Evolutionary conservation across 2,888 invertebrate genomes (phyloP).

Genomic region (Metopia argyrocephala): DNA sequence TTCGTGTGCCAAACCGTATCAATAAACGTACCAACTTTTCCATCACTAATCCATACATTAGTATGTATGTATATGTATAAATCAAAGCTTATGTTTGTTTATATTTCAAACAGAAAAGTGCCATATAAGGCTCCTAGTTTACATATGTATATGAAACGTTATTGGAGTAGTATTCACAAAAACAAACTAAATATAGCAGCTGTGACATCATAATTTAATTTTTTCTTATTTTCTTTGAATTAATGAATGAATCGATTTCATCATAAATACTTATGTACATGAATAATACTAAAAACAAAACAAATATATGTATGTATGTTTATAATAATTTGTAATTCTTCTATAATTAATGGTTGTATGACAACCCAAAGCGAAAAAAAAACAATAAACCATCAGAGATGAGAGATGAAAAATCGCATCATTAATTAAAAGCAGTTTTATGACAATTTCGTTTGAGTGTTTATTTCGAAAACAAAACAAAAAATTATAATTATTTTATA

Average conservation of each 20-base stretch:
- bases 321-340: background rate
- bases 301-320: too few relatives aligned
- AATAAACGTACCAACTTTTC: too few relatives aligned
- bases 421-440: conserved; percentile 3
- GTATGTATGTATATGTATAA: too few relatives aligned
- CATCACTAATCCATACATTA: too few relatives aligned
- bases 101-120: too few relatives aligned
- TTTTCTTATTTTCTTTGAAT: background rate
- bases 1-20: too few relatives aligned
- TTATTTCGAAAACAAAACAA: background rate
- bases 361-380: background rate
- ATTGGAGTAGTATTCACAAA: background rate
- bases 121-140: too few relatives aligned
- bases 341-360: conserved; percentile 3
- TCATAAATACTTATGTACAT: too few relatives aligned
- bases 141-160: too few relatives aligned
- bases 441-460: conserved; percentile 17
- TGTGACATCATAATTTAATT: background rate
- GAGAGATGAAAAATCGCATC: conserved; percentile 16
- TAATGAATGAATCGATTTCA: background rate
- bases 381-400: too few relatives aligned
- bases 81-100: too few relatives aligned
- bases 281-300: background rate
- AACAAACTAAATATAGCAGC: background rate
- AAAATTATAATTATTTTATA: too few relatives aligned